A percentile compares a stretch with the other conserved stretches of the same genome.
Evolutionary conservation across 2,888 invertebrate species (phyloP).

Genomic region (Clitarchus hookeri): DNA sequence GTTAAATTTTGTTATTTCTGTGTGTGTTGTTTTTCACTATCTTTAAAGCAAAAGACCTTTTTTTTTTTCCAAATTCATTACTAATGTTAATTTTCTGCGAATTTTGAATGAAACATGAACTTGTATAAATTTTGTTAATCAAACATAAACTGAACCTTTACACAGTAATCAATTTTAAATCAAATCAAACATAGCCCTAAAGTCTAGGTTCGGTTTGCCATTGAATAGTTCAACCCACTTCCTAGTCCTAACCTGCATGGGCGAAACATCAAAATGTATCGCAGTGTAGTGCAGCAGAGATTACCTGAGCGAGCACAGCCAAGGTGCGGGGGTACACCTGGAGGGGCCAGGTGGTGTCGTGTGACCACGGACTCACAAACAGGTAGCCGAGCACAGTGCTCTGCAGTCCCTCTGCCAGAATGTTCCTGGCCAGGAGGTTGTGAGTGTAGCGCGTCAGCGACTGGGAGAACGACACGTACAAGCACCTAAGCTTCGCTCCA

Average conservation of each 20-base stretch:
- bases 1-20: no score
- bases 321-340: conserved; percentile 77
- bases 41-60: no score
- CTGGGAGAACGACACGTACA: conserved; percentile 76
- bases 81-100: no score
- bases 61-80: no score
- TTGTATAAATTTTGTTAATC: no score
- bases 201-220: no score
- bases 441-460: conserved; percentile 80
- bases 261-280: conserved; percentile 33
- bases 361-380: conserved; percentile 73
- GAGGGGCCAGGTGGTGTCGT: conserved; percentile 73
- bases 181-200: no score
- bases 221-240: no score
- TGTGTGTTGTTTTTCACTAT: no score
- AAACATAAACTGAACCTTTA: not conserved
- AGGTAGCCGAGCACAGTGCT: conserved; percentile 73
- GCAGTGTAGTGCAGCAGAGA: conserved; percentile 26
- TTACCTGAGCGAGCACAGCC: conserved; percentile 79
- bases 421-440: conserved; percentile 74
- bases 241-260: not conserved
- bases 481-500: conserved; percentile 68
- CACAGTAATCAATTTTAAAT: not conserved
- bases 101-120: no score
- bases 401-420: conserved; percentile 70